Evolutionary conservation across 2,797 vertebrate species (phyloP), one percentile per base, ranked within the genome.

Genomic region (Eurystomus glaucurus): DNA sequence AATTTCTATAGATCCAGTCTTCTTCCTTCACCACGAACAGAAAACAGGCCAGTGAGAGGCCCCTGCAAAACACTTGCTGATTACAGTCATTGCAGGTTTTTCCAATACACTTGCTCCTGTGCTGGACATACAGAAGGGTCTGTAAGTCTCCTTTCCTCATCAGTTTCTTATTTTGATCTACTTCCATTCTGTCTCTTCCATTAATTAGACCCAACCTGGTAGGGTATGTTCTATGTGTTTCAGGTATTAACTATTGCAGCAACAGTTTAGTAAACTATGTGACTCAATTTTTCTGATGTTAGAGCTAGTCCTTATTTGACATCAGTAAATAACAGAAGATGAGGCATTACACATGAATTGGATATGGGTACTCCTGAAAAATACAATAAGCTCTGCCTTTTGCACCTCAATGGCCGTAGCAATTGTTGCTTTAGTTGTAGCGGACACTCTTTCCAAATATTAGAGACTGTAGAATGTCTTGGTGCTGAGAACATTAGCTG

Each of bases 201-300:
- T 64, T 57, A 57, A 18, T n/a, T 22, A 54, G 58, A 33, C 21
- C 3, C 15, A 52, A 25, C 4, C 29, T 7, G 39, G 31, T 14
- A n/a, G 51, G 50, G 10, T 64, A 21, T 0, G 0, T 21, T 75
- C 2, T 1, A 3, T 14, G 2, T 29, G 10, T 46, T 61, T 33
- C 23, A 21, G 37, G 26, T 60, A 11, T 52, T 61, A 50, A 31
- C 19, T 51, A 0, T 20, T 50, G 28, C 39, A 35, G 37, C 58
- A 48, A 11, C 31, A 19, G 7, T 8, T 58, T 18, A n/a, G 20
- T 72, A 19, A 64, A 14, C 1, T 4, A 6, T 4, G 2, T 7
- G 2, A 17, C 50, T 69, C 50, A 15, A 0, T 18, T 61, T 65
- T 48, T 71, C 28, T 77, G 17, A n/a, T 21, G 10, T 48, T 52